A percentile compares a stretch with the other conserved stretches of the same genome.
phyloP scores from a whole-genome alignment of 2,113 vertebrate species.

The Anolis sagrei region DNA sequence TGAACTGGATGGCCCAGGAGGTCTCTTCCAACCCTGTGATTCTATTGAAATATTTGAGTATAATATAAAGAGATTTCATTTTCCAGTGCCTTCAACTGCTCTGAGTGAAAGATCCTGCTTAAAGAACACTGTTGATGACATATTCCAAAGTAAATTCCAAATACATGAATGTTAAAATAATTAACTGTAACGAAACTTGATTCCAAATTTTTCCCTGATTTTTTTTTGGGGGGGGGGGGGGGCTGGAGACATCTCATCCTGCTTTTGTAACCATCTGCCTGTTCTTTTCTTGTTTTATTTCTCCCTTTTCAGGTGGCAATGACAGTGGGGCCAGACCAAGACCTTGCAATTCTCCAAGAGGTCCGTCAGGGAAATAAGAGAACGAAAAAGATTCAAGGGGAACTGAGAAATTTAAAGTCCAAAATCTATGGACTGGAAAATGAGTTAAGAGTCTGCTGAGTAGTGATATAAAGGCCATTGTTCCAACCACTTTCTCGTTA shows the following conservation, averaged over 20 bases:
- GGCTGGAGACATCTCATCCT: neutral
- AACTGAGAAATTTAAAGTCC: slow-evolving; percentile 88
- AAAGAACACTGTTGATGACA: no score
- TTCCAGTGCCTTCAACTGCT: no score
- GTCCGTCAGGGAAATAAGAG: slow-evolving; percentile 85
- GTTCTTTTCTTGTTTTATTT: slow-evolving; percentile 1
- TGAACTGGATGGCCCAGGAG: no score
- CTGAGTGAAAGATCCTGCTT: no score
- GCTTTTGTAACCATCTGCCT: neutral
- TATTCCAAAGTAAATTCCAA: no score
- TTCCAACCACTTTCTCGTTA: slow-evolving; percentile 1
- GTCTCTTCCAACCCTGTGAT: no score
- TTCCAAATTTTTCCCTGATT: no score
- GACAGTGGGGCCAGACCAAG: slow-evolving; percentile 85
- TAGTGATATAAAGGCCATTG: neutral
- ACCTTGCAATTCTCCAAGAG: slow-evolving; percentile 89
- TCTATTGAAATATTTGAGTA: no score
- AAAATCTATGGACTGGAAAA: slow-evolving; percentile 92
- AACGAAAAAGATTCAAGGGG: slow-evolving; percentile 88
- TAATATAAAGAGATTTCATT: no score
- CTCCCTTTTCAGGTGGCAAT: slow-evolving; percentile 80
- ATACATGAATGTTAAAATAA: no score
- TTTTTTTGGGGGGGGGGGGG: no score
- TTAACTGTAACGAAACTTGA: no score
- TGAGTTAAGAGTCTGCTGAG: slow-evolving; percentile 84